phyloP scores from a whole-genome alignment of 1,140 invertebrate genomes.

The Zaprionus lachaisei region DNA sequence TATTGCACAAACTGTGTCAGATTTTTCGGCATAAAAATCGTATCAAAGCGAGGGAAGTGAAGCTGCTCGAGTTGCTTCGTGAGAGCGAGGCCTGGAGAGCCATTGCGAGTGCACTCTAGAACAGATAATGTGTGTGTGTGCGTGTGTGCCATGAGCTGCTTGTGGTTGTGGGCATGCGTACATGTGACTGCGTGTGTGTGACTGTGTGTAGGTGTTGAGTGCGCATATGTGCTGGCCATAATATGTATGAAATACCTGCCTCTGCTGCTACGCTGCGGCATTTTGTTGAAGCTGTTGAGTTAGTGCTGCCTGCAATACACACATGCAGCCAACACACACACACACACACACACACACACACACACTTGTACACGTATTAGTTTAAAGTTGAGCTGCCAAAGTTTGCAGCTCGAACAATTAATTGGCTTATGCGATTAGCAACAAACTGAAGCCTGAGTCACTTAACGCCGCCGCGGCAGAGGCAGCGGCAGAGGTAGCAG shows the following conservation, averaged over 20 bases:
- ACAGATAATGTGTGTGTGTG: conserved; percentile 30
- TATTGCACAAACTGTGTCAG: conserved; percentile 14
- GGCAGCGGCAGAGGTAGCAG: no score
- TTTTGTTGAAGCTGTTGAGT: conserved; percentile 17
- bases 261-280: conserved; percentile 12
- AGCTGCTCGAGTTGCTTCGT: background rate
- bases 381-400: conserved; percentile 18
- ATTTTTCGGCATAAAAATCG: conserved; percentile 6
- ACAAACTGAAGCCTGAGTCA: conserved; percentile 26
- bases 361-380: conserved; percentile 1
- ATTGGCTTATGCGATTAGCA: conserved; percentile 73
- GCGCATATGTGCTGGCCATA: conserved; percentile 55
- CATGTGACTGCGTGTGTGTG: conserved; percentile 18
- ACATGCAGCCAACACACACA: conserved; percentile 9
- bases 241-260: conserved; percentile 60
- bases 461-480: background rate
- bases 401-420: conserved; percentile 49
- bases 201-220: conserved; percentile 30
- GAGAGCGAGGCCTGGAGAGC: background rate
- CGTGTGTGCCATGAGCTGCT: conserved; percentile 33
- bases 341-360: background rate
- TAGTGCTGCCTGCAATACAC: conserved; percentile 15
- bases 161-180: conserved; percentile 27
- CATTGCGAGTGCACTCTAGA: conserved; percentile 17
- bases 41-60: background rate